Conservation (phyloP, 2,113 vertebrate species). For the Eudorcas thomsonii region DNA sequence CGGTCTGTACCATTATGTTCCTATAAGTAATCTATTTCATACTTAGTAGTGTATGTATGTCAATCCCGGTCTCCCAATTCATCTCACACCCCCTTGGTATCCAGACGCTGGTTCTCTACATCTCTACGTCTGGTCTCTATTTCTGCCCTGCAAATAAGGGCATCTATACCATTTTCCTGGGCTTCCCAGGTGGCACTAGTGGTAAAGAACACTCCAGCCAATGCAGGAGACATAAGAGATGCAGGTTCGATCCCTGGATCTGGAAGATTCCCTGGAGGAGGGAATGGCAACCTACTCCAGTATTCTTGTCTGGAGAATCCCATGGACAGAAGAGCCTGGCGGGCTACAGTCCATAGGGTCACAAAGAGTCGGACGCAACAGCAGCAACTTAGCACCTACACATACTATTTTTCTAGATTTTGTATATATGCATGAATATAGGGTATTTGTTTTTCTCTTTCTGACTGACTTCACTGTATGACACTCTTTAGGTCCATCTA, state of each 20-base stretch:
- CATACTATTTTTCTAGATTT: not conserved
- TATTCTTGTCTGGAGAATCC: not conserved
- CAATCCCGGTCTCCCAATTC: not conserved
- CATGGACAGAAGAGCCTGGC: not conserved
- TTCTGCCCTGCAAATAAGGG: not conserved
- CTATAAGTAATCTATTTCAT: not conserved
- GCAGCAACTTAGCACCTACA: rapidly evolving
- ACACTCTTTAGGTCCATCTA: not conserved
- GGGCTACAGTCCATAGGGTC: not conserved
- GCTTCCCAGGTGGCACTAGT: not conserved
- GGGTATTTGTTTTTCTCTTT: not conserved
- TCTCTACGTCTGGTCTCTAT: not conserved
- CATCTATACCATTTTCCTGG: not conserved
- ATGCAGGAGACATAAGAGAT: not conserved
- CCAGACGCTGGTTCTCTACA: not conserved
- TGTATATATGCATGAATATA: not conserved
- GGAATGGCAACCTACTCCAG: not conserved
- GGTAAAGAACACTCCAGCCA: not conserved
- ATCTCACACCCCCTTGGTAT: not conserved
- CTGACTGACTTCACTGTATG: not conserved
- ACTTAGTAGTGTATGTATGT: not conserved
- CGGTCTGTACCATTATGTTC: not conserved
- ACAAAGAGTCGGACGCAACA: not conserved
- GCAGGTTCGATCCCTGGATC: not conserved
- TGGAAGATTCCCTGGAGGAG: not conserved